Percentiles rank a stretch among this genome's conserved stretches.
Conservation (phyloP, 2,888 invertebrate genomes). For the Tanytarsus gracilentus region DNA sequence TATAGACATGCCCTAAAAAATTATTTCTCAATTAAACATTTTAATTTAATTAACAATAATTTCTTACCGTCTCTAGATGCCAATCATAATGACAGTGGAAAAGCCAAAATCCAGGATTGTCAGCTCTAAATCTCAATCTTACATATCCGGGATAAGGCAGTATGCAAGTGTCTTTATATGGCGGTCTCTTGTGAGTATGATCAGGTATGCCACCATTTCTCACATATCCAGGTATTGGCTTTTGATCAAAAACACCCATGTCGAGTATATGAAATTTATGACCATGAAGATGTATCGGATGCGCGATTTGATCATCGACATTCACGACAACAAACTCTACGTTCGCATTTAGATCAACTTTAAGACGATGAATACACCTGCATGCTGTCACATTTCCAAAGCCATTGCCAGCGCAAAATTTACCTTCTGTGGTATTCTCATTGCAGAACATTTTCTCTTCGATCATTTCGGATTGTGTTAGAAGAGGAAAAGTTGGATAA, state of each 20-base stretch:
- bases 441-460: slow-evolving; percentile 37
- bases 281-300: slow-evolving; percentile 41
- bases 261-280: slow-evolving; percentile 37
- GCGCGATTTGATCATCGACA: slow-evolving; percentile 31
- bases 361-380: slow-evolving; percentile 35
- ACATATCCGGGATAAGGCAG: slow-evolving; percentile 38
- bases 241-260: slow-evolving; percentile 20
- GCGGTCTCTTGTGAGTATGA: slow-evolving; percentile 28
- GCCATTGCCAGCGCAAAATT: slow-evolving; percentile 14
- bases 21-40: background rate
- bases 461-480: slow-evolving; percentile 52
- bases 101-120: slow-evolving; percentile 38
- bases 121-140: slow-evolving; percentile 35
- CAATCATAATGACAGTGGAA: slow-evolving; percentile 37
- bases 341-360: slow-evolving; percentile 34
- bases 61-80: slow-evolving; percentile 37
- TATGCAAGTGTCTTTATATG: slow-evolving; percentile 39
- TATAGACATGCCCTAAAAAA: slow-evolving; percentile 34
- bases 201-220: slow-evolving; percentile 11
- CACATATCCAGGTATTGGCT: slow-evolving; percentile 8
- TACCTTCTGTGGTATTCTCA: slow-evolving; percentile 29
- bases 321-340: slow-evolving; percentile 33
- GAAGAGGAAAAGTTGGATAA: slow-evolving; percentile 66
- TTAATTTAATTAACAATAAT: slow-evolving; percentile 30
- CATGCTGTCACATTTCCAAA: slow-evolving; percentile 33